Conservation (phyloP, 2,888 invertebrate species). For the Lucinisca nassula region DNA sequence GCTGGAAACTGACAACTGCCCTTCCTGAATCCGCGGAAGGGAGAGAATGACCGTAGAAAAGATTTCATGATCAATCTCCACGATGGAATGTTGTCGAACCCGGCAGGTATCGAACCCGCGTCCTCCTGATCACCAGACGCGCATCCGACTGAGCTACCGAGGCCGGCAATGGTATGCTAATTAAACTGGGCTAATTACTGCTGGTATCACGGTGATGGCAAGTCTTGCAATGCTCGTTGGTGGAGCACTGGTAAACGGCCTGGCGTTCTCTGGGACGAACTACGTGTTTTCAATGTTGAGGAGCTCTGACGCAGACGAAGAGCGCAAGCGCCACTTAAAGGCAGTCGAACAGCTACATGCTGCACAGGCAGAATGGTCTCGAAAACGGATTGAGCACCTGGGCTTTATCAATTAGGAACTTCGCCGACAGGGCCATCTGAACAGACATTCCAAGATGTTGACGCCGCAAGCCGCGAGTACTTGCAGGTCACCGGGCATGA, state of each 20-base stretch:
- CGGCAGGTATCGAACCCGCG: no score
- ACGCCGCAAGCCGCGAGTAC: slow-evolving; percentile 35
- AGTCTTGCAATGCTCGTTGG: slow-evolving; percentile 37
- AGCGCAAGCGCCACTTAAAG: slow-evolving; percentile 34
- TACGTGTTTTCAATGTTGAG: slow-evolving; percentile 29
- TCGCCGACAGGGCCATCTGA: slow-evolving; percentile 43
- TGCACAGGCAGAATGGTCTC: slow-evolving; percentile 41
- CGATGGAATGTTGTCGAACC: no score
- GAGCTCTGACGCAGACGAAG: slow-evolving; percentile 11
- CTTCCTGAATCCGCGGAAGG: no score
- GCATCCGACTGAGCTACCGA: no score
- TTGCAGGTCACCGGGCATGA: not conserved
- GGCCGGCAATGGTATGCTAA: slow-evolving; percentile 45
- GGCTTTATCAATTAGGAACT: slow-evolving; percentile 54
- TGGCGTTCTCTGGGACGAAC: slow-evolving; percentile 22
- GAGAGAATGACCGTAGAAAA: no score
- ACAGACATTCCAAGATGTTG: slow-evolving; percentile 52
- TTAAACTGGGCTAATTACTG: slow-evolving; percentile 49
- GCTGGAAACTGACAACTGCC: no score
- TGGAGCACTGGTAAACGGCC: slow-evolving; percentile 41
- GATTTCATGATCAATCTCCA: no score
- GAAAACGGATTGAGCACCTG: slow-evolving; percentile 44
- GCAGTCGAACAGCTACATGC: slow-evolving; percentile 54
- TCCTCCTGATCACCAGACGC: no score
- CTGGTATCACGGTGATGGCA: slow-evolving; percentile 55